Base-by-base conservation (phyloP, 2,113 vertebrate species). In the Zootoca vivipara region DNA sequence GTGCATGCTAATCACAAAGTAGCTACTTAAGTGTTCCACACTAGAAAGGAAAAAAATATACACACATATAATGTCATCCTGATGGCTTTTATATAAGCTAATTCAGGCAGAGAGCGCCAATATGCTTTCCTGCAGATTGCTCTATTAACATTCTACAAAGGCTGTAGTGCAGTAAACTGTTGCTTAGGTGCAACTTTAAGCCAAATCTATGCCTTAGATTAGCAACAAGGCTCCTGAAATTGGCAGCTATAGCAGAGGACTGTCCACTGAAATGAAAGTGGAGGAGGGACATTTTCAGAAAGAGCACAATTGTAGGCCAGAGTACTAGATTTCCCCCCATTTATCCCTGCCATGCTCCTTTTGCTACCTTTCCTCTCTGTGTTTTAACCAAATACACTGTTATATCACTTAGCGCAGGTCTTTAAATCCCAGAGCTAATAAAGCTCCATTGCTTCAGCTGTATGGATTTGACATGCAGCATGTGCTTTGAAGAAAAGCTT, bases 361-460 rank as follows among this genome's bases (percentile, higher is more conserved):
- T 89, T 12, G 83, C 62, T 58, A 18, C 72, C 35, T 56, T 38
- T 38, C 38, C 40, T 33, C 73, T 56, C 90, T 87, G 89, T 90
- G 80, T 95, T 95, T 94, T 80, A 95, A 94, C 90, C 92, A 94
- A 93, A 94, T 86, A 92, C 87, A 90, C 67, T 90, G 85, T 95
- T 93, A 94, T 92, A 84, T 90, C 91, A 90, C 92, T 95, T 92
- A 93, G 92, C 89, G 92, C 9, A 92, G 92, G 92, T 88, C 94
- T 95, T 96, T 92, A 95, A 96, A 95, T 95, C 96, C 95, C 96
- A 93, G 87, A 95, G 94, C 95, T 93, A 96, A 96, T 95, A 95
- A 96, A 89, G 91, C 91, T 94, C 94, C 93, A 90, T 69, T 85
- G 94, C 91, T 94, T 93, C 93, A 94, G 94, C 95, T 93, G 94